These are phyloP conservation scores for Drosophila kuntzei DNA, from an alignment of 2,888 invertebrate genomes.

Conservation along the genomic window DNA sequence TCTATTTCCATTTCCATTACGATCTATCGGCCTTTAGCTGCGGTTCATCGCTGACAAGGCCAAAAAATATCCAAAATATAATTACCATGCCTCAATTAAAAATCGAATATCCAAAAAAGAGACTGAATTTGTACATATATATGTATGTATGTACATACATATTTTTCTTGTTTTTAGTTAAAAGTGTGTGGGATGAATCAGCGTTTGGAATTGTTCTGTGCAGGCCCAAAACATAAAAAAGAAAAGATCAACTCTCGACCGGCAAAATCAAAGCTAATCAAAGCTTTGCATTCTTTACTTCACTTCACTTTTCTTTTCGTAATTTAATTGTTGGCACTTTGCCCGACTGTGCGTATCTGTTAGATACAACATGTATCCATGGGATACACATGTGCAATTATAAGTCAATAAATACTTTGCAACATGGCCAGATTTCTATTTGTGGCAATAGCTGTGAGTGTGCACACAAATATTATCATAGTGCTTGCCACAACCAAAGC, in stretches of 20 bases:
- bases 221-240: background rate
- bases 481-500: constrained; percentile 27
- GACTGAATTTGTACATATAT: background rate
- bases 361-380: constrained; percentile 21
- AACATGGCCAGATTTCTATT: constrained; percentile 27
- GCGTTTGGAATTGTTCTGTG: constrained; percentile 20
- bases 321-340: constrained; percentile 26
- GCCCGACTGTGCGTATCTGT: constrained; percentile 15
- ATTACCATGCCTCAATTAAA: constrained; percentile 63
- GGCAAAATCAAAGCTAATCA: constrained; percentile 39
- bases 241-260: constrained; percentile 24
- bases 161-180: background rate
- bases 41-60: constrained; percentile 66
- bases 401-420: constrained; percentile 41
- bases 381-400: constrained; percentile 28
- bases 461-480: constrained; percentile 27
- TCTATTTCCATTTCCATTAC: constrained; percentile 23
- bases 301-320: background rate
- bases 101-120: background rate
- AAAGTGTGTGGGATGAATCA: constrained; percentile 37
- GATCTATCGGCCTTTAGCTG: constrained; percentile 49
- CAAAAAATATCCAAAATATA: constrained; percentile 43
- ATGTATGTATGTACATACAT: too few relatives aligned
- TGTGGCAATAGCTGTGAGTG: constrained; percentile 29
- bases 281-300: constrained; percentile 37